phyloP scores from a whole-genome alignment of 2,113 vertebrate genomes.

The Rhodinocichla rosea region DNA sequence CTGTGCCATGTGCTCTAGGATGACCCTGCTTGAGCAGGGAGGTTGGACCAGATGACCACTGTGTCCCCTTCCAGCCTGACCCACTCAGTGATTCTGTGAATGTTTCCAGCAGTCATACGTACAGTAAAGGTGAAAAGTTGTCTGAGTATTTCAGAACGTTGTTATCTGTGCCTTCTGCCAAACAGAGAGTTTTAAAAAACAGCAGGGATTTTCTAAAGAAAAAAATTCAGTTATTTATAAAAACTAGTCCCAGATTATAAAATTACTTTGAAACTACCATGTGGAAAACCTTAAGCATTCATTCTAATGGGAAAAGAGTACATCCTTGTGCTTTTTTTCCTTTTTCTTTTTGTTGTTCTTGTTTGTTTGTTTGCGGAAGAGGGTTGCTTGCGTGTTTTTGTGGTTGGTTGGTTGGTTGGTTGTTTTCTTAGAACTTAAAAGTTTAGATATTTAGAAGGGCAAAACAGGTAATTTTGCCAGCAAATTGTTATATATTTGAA shows the following conservation, averaged over 20 bases:
- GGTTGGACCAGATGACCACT: background rate
- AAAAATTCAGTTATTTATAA: background rate
- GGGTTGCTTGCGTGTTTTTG: background rate
- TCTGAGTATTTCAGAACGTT: background rate
- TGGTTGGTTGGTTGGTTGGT: background rate
- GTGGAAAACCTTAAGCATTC: background rate
- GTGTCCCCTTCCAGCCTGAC: background rate
- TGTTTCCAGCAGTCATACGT: background rate
- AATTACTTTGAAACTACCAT: background rate
- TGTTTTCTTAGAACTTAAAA: background rate
- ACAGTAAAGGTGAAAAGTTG: background rate
- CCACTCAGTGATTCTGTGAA: background rate
- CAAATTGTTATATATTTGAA: background rate
- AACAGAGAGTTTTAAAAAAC: background rate
- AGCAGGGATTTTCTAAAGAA: background rate
- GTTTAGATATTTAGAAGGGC: background rate
- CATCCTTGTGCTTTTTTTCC: background rate
- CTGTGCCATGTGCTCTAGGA: background rate
- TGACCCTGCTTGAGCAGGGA: background rate
- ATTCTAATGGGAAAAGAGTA: background rate
- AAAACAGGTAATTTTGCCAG: background rate
- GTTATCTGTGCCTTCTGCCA: background rate
- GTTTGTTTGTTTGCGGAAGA: background rate
- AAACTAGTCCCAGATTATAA: background rate
- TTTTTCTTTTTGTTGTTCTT: background rate